phyloP scores from a whole-genome alignment of 2,113 vertebrate genomes.

The Urocynchramus pylzowi region DNA sequence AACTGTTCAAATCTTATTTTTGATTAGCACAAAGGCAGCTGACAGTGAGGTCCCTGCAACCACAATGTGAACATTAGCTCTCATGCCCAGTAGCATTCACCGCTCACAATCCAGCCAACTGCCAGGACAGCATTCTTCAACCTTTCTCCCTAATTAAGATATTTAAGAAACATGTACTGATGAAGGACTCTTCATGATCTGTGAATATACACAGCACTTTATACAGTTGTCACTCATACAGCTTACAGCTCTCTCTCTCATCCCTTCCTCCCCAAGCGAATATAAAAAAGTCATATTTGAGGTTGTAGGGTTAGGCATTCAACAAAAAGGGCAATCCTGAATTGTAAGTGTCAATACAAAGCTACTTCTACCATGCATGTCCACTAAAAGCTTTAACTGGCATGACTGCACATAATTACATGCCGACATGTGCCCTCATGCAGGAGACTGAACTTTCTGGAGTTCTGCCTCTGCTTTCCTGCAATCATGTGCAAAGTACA shows the following conservation, averaged over 20 bases:
- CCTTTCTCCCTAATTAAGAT: neutral
- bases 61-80: neutral
- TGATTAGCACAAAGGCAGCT: neutral
- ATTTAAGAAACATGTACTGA: neutral
- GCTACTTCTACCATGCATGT: neutral
- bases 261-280: neutral
- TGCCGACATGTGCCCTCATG: fast-evolving
- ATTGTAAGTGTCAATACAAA: neutral
- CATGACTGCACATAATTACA: neutral
- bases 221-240: neutral
- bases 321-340: neutral
- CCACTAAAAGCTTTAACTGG: neutral
- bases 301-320: neutral
- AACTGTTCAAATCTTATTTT: neutral
- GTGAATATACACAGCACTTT: neutral
- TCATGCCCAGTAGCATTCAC: fast-evolving
- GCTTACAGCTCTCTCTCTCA: neutral
- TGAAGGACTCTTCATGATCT: neutral
- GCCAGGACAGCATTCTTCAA: neutral
- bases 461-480: neutral
- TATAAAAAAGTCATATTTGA: neutral
- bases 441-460: neutral
- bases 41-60: neutral
- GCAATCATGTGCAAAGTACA: neutral
- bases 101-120: neutral